These are phyloP conservation scores for Sphinx pinastri DNA, from an alignment of 2,888 invertebrate species.

Conservation along the genomic window DNA sequence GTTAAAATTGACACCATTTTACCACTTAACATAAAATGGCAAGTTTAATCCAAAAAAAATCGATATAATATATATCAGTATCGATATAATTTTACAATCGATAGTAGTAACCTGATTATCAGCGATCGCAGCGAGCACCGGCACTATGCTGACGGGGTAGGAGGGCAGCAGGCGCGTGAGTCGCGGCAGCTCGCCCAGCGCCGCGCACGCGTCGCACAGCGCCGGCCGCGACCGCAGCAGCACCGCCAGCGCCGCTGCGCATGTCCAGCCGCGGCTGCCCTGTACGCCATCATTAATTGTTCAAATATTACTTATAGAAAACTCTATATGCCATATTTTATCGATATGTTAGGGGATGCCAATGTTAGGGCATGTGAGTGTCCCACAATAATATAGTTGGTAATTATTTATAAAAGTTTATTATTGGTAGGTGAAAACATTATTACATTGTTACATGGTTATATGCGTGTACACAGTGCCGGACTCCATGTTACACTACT, in stretches of 20 bases:
- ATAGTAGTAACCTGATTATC: conserved; percentile 89
- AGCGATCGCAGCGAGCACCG: conserved; percentile 94
- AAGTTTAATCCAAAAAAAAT: too few relatives aligned
- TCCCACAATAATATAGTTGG: too few relatives aligned
- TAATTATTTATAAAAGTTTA: too few relatives aligned
- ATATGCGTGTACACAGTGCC: too few relatives aligned
- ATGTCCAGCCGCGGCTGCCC: conserved; percentile 90
- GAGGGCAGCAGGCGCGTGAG: conserved; percentile 89
- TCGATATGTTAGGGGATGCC: too few relatives aligned
- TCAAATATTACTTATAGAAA: not conserved
- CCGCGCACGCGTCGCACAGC: conserved; percentile 93
- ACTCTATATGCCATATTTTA: not conserved
- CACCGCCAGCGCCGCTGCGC: conserved; percentile 93
- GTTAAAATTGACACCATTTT: too few relatives aligned
- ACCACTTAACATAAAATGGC: too few relatives aligned
- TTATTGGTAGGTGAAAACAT: too few relatives aligned
- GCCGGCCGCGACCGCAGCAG: conserved; percentile 93
- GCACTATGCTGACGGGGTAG: conserved; percentile 91
- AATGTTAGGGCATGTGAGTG: too few relatives aligned
- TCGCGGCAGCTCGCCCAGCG: conserved; percentile 94
- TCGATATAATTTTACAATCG: not conserved
- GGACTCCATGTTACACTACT: too few relatives aligned
- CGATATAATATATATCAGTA: not conserved
- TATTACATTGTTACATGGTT: too few relatives aligned
- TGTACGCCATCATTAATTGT: conserved; percentile 51